phyloP scores from a whole-genome alignment of 2,888 invertebrate species.

The Bombylius major region DNA sequence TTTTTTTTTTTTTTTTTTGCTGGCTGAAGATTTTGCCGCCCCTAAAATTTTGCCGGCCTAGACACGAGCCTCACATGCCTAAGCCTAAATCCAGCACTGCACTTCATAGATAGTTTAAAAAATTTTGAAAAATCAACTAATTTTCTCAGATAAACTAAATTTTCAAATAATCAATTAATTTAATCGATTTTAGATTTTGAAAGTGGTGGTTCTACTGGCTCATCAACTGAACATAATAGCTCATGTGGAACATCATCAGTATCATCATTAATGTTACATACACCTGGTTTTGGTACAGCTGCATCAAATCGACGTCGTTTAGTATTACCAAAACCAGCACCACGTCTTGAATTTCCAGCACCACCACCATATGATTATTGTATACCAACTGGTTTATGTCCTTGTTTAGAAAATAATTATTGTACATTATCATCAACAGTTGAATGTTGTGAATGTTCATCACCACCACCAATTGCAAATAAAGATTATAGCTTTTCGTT shows the following conservation, averaged over 20 bases:
- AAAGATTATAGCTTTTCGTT: slow-evolving; percentile 4
- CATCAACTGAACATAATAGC: slow-evolving; percentile 14
- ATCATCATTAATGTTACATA: slow-evolving; percentile 27
- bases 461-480: slow-evolving; percentile 18
- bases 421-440: slow-evolving; percentile 19
- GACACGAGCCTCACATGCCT: too few relatives aligned
- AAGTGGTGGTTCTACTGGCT: not conserved
- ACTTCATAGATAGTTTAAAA: too few relatives aligned
- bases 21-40: too few relatives aligned
- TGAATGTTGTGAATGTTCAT: slow-evolving; percentile 27
- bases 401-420: slow-evolving; percentile 12
- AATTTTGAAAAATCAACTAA: too few relatives aligned
- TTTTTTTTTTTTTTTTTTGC: too few relatives aligned
- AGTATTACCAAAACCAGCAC: slow-evolving; percentile 28
- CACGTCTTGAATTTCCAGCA: slow-evolving; percentile 32
- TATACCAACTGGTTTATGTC: not conserved
- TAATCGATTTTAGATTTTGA: too few relatives aligned
- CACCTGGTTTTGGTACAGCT: slow-evolving; percentile 24
- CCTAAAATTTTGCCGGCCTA: too few relatives aligned
- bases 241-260: slow-evolving; percentile 16
- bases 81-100: too few relatives aligned
- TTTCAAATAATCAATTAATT: too few relatives aligned
- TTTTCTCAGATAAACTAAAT: too few relatives aligned
- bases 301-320: slow-evolving; percentile 24
- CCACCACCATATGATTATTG: slow-evolving; percentile 31